Conservation (phyloP, 2,797 vertebrate genomes). For the Anguilla anguilla region DNA sequence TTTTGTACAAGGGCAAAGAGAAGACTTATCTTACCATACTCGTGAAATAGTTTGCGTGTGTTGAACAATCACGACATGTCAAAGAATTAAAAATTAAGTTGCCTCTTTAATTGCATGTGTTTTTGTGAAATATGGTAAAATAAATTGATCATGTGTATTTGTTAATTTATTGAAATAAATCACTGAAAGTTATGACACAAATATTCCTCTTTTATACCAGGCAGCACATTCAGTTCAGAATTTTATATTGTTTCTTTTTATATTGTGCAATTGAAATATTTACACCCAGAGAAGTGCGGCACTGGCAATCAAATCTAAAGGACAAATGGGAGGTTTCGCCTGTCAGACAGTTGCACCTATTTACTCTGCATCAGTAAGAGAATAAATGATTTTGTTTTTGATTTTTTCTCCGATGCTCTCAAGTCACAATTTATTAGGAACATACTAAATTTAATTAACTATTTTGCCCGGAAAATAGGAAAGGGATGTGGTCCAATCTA, state of each 20-base stretch:
- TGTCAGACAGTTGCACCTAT: background rate
- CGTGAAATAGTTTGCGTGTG: background rate
- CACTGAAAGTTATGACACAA: background rate
- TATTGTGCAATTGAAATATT: background rate
- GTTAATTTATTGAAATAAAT: background rate
- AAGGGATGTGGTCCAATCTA: background rate
- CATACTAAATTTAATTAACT: background rate
- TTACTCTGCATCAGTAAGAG: background rate
- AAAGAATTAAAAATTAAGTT: background rate
- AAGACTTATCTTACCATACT: too few relatives aligned
- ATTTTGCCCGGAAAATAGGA: slow-evolving; percentile 4
- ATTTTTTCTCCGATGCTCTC: background rate
- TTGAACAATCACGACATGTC: background rate
- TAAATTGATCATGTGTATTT: background rate
- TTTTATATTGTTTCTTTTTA: background rate
- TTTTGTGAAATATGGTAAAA: background rate
- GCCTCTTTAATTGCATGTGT: background rate
- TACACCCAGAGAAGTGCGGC: background rate
- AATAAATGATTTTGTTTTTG: background rate
- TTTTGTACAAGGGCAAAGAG: background rate
- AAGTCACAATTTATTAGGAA: slow-evolving; percentile 1
- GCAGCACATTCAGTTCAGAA: background rate
- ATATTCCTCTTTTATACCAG: background rate
- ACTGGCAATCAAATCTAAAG: background rate
- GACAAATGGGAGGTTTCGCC: background rate